These are phyloP conservation scores for Spilogale gracilis DNA, from an alignment of 2,113 vertebrate species.

Conservation along the genomic window DNA sequence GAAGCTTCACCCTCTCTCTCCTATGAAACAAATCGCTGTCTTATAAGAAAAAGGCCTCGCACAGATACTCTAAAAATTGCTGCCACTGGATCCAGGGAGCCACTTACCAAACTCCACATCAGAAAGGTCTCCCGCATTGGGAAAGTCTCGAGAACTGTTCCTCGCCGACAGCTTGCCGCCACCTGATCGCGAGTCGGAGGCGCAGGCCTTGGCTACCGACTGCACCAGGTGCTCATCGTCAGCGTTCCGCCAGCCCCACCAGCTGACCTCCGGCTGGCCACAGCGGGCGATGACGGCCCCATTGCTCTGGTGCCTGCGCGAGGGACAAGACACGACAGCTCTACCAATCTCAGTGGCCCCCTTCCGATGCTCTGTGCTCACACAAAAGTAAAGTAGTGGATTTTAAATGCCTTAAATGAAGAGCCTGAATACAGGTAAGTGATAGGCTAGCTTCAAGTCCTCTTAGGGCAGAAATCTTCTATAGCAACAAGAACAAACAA, in stretches of 20 bases:
- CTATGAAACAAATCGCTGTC: background rate
- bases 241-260: constrained; percentile 99
- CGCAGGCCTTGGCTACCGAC: constrained; percentile 97
- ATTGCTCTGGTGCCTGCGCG: constrained; percentile 94
- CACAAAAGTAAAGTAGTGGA: background rate
- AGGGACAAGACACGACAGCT: background rate
- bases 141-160: constrained; percentile 87
- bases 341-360: background rate
- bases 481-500: constrained; percentile 1
- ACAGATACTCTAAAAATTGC: background rate
- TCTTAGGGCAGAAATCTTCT: background rate
- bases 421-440: background rate
- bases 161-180: constrained; percentile 88
- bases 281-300: constrained; percentile 98
- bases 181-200: constrained; percentile 91
- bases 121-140: constrained; percentile 92
- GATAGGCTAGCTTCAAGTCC: background rate
- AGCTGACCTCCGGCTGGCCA: constrained; percentile 98
- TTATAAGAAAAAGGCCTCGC: constrained; percentile 8
- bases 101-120: constrained; percentile 96
- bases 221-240: constrained; percentile 98
- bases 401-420: constrained; percentile 52
- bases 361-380: background rate
- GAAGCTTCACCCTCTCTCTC: background rate
- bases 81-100: background rate